A percentile compares a stretch with the other conserved stretches of the same genome.
phyloP scores from a whole-genome alignment of 2,888 invertebrate species.

The Ectropis crepuscularia region DNA sequence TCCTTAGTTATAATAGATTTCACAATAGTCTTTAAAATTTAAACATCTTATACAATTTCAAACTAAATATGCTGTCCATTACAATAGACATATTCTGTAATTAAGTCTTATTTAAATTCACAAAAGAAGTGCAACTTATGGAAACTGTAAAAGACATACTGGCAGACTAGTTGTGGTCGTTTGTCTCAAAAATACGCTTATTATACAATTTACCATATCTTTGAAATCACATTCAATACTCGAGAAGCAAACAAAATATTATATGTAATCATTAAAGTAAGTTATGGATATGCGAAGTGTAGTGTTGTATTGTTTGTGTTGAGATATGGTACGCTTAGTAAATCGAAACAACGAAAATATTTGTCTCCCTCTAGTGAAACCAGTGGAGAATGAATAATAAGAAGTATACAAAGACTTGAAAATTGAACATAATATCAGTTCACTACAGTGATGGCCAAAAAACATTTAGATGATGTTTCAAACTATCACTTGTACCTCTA shows the following conservation, averaged over 20 bases:
- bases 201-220: not conserved
- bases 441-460: too few relatives aligned
- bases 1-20: slow-evolving; percentile 9
- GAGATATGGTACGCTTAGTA: slow-evolving; percentile 4
- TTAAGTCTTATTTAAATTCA: slow-evolving; percentile 35
- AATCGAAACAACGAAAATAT: slow-evolving; percentile 11
- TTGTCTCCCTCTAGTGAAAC: slow-evolving; percentile 10
- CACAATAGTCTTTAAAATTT: slow-evolving; percentile 24
- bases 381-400: not conserved
- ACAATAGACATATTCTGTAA: slow-evolving; percentile 32
- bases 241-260: not conserved
- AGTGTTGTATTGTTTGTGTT: not conserved
- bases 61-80: slow-evolving; percentile 37
- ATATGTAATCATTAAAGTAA: not conserved
- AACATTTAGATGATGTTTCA: too few relatives aligned
- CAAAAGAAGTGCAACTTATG: slow-evolving; percentile 38
- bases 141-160: slow-evolving; percentile 33
- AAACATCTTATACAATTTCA: slow-evolving; percentile 19
- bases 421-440: not conserved
- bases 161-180: slow-evolving; percentile 30
- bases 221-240: slow-evolving; percentile 4
- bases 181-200: slow-evolving; percentile 15
- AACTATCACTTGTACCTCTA: too few relatives aligned
- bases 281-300: not conserved
- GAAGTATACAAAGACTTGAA: too few relatives aligned